A percentile compares a stretch with the other conserved stretches of the same genome.
Evolutionary conservation across 2,113 vertebrate species (phyloP).

Genomic region (Pheucticus melanocephalus): DNA sequence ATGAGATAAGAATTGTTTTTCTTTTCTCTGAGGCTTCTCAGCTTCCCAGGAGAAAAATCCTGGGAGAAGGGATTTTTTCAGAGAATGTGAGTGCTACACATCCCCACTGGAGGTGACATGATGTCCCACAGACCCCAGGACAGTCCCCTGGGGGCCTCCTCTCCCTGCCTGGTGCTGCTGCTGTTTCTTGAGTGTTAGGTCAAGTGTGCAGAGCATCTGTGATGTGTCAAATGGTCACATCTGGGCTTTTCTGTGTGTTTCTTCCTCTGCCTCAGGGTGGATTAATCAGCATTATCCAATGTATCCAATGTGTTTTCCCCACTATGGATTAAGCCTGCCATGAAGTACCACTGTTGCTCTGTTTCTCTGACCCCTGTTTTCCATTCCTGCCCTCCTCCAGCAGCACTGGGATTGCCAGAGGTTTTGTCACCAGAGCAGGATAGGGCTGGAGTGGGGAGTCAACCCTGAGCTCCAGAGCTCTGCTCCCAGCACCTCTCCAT

Average conservation of each 20-base stretch:
- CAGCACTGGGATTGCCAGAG: not conserved
- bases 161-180: not conserved
- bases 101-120: not conserved
- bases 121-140: not conserved
- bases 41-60: too few species aligned
- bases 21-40: too few species aligned
- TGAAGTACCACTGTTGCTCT: not conserved
- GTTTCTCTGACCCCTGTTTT: not conserved
- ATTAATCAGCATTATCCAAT: not conserved
- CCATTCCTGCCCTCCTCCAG: not conserved
- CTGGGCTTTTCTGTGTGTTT: not conserved
- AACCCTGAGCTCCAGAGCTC: not conserved
- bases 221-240: not conserved
- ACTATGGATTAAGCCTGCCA: not conserved
- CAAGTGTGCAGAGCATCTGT: not conserved
- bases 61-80: too few species aligned
- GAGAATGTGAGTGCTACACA: too few species aligned
- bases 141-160: not conserved
- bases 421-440: not conserved
- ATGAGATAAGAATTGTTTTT: too few species aligned
- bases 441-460: not conserved
- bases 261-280: not conserved
- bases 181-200: not conserved
- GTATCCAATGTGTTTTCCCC: not conserved
- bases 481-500: not conserved